Percentiles rank a stretch among this genome's conserved stretches.
These are phyloP conservation scores for Myiotriccus ornatus DNA, from an alignment of 2,797 vertebrate species.

Conservation along the genomic window DNA sequence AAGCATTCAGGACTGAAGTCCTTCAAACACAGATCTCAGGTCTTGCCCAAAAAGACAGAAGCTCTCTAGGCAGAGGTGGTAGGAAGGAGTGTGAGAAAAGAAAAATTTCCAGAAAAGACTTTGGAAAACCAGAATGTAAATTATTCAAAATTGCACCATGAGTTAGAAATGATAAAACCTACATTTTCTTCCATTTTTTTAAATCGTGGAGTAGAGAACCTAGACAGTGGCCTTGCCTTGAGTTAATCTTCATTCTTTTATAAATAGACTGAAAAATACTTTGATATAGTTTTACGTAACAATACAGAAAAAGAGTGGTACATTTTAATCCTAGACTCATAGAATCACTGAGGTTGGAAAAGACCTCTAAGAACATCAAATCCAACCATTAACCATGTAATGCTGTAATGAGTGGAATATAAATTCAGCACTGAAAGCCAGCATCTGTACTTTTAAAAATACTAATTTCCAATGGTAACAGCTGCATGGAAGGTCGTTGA, in stretches of 20 bases:
- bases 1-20: neutral
- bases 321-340: neutral
- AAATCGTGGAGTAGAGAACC: neutral
- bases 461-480: neutral
- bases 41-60: neutral
- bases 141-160: neutral
- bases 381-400: neutral
- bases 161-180: neutral
- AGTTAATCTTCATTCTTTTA: neutral
- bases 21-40: neutral
- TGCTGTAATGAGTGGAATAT: neutral
- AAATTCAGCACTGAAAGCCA: neutral
- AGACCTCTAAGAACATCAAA: neutral
- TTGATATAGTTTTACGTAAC: neutral
- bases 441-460: neutral
- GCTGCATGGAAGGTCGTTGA: neutral
- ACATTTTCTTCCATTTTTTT: neutral
- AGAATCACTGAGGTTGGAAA: neutral
- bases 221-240: neutral
- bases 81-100: neutral
- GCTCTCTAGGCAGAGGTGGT: neutral
- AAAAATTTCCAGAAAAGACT: neutral
- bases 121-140: neutral
- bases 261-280: neutral
- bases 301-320: neutral